phyloP scores from a whole-genome alignment of 1,140 invertebrate genomes.

The Trichomalopsis sarcophagae region DNA sequence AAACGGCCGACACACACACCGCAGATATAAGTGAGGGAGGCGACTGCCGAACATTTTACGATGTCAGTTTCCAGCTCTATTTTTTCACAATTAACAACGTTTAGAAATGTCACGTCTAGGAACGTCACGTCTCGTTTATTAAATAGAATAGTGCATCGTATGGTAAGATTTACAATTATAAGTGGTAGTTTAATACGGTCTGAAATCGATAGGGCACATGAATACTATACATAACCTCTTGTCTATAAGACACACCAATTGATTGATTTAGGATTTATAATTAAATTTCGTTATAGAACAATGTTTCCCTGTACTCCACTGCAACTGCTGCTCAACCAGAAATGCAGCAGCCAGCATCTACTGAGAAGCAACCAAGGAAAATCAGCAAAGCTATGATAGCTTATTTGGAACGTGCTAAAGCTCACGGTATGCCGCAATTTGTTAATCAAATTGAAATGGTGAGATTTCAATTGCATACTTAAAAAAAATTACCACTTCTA shows the following conservation, averaged over 20 bases:
- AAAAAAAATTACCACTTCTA: conserved; percentile 63
- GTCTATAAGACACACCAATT: not conserved
- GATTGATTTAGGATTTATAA: not conserved
- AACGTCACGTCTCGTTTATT: conserved; percentile 22
- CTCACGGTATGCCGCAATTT: conserved; percentile 78
- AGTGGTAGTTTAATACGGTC: not conserved
- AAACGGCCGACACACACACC: not conserved
- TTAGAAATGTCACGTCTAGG: conserved; percentile 40
- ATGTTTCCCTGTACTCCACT: conserved; percentile 38
- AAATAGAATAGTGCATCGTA: conserved; percentile 11
- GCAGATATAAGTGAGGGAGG: too few relatives aligned
- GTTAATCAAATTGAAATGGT: not conserved
- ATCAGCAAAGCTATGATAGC: conserved; percentile 91
- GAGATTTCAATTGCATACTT: conserved; percentile 2
- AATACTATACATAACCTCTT: not conserved
- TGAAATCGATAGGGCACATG: not conserved
- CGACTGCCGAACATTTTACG: not conserved
- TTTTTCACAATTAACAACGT: conserved; percentile 35
- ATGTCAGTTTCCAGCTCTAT: conserved; percentile 40
- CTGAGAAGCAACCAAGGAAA: conserved; percentile 67
- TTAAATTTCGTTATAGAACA: conserved; percentile 37
- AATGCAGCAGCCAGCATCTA: not conserved
- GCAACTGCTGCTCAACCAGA: not conserved
- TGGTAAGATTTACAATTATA: conserved; percentile 37
- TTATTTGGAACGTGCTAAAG: conserved; percentile 87